Evolutionary conservation across 2,888 invertebrate genomes (phyloP).

Genomic region (Drosophila hawaiiensis): DNA sequence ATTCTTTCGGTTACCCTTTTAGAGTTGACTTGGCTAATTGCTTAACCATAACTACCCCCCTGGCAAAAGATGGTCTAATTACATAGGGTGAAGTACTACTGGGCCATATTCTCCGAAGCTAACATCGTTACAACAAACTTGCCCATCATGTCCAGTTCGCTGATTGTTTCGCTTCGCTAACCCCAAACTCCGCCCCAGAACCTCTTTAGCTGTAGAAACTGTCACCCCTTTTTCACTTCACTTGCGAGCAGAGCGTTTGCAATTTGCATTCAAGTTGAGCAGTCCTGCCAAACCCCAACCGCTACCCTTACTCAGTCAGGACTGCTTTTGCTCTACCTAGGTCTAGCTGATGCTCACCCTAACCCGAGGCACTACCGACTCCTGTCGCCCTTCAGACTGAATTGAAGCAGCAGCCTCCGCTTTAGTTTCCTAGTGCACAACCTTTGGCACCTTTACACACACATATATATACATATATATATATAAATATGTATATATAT

Average conservation of each 20-base stretch:
- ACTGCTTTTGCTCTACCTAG: conserved; percentile 13
- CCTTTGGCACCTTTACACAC: conserved; percentile 37
- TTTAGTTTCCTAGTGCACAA: conserved; percentile 10
- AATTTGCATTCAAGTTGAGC: conserved; percentile 61
- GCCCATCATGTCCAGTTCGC: conserved; percentile 75
- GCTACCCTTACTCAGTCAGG: conserved; percentile 22
- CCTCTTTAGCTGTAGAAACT: conserved; percentile 23
- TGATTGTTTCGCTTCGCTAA: conserved; percentile 71
- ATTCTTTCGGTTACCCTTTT: conserved; percentile 28
- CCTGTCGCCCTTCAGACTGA: conserved; percentile 25
- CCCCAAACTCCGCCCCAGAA: conserved; percentile 5
- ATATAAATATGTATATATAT: background rate
- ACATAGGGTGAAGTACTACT: conserved; percentile 22
- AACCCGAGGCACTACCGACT: conserved; percentile 13
- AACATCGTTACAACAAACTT: conserved; percentile 50
- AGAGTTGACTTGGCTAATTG: conserved; percentile 55
- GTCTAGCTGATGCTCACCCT: conserved; percentile 2
- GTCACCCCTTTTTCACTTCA: conserved; percentile 65
- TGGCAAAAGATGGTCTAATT: conserved; percentile 40
- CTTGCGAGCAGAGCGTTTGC: conserved; percentile 39
- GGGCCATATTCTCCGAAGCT: conserved; percentile 30
- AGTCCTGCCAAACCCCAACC: conserved; percentile 1
- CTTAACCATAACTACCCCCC: conserved; percentile 37
- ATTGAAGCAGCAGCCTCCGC: conserved; percentile 36
- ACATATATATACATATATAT: background rate